Base-by-base conservation (phyloP, 2,113 vertebrate genomes). In the Vireo altiloquus region DNA sequence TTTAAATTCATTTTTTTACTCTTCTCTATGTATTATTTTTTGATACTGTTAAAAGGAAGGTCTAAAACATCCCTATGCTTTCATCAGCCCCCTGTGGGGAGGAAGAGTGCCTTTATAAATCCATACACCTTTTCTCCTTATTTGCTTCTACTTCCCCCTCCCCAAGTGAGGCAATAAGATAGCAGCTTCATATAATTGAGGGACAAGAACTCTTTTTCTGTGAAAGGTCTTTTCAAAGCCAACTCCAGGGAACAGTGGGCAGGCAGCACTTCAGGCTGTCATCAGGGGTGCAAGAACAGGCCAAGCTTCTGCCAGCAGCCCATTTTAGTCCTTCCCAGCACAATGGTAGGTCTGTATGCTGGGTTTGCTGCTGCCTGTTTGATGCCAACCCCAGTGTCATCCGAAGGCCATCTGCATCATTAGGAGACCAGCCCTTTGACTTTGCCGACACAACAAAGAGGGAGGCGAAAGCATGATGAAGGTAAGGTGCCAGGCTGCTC, bases 401-500 rank as follows among this genome's bases (percentile, higher is more conserved):
- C 61, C 68, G 49, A 44, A 91, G 84, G 95, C 52, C 82, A 68
- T 71, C 57, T 47, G 61, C 70, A 89, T 94, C 90, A 56, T 94
- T 96, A 95, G 92, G 90, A 87, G 31, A 78, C 74, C 44, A 76
- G 49, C 61, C 70, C 82, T 91, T 87, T 93, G 87, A 87, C 87
- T 94, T 85, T 0, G 0, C 17, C 17, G 5, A 65, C 1, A 8
- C 40, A 47, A 10, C 49, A 57, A 27, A 61, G 47, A 68, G 52
- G 39, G 64, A 84, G 84, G 64, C 2, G 1, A 42, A 52, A 71
- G 60, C 39, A 2, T 14, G 82, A 74, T 15, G 87, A 74, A 87
- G 77, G 72, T 77, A 52, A 78, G 49, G 53, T 88, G 89, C 89
- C 89, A 84, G 53, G 56, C 72, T 46, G 33, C 60, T 74, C 33